Base-by-base conservation (phyloP, 2,888 invertebrate species). In the Synanthedon vespiformis region DNA sequence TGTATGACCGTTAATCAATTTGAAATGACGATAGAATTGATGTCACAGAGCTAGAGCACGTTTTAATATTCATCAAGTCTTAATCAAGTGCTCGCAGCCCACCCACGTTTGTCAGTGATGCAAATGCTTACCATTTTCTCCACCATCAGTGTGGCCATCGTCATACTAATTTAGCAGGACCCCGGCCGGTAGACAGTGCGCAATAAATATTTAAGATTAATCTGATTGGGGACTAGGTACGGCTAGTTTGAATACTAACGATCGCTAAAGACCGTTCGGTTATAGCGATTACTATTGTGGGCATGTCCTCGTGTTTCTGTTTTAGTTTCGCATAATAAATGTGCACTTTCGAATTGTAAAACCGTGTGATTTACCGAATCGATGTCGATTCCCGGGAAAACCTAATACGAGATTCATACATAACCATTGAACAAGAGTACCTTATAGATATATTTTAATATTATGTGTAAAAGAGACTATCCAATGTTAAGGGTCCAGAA, bases 191-290 rank as follows among this genome's bases (percentile, higher is more conserved):
- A 68, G 72, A 72, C 76, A 76, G 74, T 85, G 81, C 75, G 82
- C 81, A 87, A 86, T 87, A 86, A 87, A 86, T 87, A 87, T 86
- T 86, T 85, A 82, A 84, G 81, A 84, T 84, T 82, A 82, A 85
- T 85, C 85, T 77, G 87, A 86, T 86, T 79, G 77, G 72, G 68
- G 63, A 67, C 66, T 63, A 48, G 48, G 48, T 44, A 65, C 63
- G 61, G 71, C 74, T 76, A 68, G 77, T 77, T 81, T 72, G 86
- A 84, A 84, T 86, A 84, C 83, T 80, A 84, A 86, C 77, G 68
- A 74, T 61, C 64, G 57, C 62, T 67, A 64, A 68, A 63, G 62
- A 66, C 52, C 48, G 54, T 64, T 62, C 61, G 60, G 48, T 48
- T 22, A 22, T 48, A 48, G 16, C 16, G 16, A 48, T 16, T 48